Evolutionary conservation across 92 coral and sea anemone genomes (phyloP).

Genomic region (Porites evermanni): DNA sequence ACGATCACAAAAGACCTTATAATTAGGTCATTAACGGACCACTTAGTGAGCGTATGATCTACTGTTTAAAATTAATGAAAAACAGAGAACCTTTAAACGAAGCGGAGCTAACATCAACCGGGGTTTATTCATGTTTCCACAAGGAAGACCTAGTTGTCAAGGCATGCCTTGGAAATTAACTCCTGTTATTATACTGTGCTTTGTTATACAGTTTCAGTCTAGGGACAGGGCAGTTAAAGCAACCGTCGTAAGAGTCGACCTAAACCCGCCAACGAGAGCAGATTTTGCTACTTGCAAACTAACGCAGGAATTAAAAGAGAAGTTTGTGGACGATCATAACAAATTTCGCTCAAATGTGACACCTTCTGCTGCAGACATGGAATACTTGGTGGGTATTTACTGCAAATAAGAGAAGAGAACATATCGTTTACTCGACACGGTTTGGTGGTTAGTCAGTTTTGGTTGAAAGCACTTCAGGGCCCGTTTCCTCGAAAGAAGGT

Average conservation of each 20-base stretch:
- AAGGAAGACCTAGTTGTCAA: neutral
- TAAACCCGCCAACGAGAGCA: neutral
- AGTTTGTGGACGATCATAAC: conserved; percentile 67
- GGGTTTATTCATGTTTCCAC: neutral
- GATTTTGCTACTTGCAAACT: conserved; percentile 28
- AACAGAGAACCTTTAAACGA: too few species aligned
- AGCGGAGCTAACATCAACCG: neutral
- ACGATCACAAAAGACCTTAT: too few species aligned
- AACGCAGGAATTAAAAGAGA: conserved; percentile 53
- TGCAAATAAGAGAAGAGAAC: too few species aligned
- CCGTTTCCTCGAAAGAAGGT: too few species aligned
- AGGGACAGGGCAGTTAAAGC: neutral
- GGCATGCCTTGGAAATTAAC: neutral
- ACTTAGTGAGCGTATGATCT: too few species aligned
- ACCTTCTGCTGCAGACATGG: conserved; percentile 77
- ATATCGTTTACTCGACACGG: too few species aligned
- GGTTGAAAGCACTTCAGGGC: too few species aligned
- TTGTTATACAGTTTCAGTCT: neutral
- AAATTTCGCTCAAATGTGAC: conserved; percentile 54
- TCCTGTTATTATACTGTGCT: neutral
- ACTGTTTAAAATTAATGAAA: too few species aligned
- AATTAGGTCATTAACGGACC: too few species aligned
- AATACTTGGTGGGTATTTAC: conserved; percentile 58
- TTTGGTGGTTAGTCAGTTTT: too few species aligned
- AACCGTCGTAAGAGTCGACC: neutral